Conservation (phyloP, 1,140 invertebrate species). For the Octopus sinensis region DNA sequence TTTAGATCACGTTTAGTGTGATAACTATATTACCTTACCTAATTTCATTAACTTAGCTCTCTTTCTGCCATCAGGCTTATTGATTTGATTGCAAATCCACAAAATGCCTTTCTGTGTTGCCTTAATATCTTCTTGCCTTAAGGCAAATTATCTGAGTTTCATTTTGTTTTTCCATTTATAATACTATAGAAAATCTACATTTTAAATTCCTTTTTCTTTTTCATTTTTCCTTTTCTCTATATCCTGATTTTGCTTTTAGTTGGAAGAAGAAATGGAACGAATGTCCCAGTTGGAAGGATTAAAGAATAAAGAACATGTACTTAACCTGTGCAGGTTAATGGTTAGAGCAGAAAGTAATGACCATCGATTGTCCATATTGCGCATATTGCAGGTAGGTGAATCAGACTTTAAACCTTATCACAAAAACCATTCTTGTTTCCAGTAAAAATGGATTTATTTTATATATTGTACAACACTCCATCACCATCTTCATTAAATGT, state of each 20-base stretch:
- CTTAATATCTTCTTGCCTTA: conserved; percentile 1
- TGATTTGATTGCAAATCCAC: too few species aligned
- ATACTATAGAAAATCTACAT: too few species aligned
- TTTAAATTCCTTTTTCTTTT: too few species aligned
- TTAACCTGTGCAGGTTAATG: conserved; percentile 84
- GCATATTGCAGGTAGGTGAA: conserved; percentile 66
- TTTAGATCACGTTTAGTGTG: too few species aligned
- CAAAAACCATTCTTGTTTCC: neutral
- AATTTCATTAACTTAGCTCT: too few species aligned
- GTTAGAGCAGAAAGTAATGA: conserved; percentile 80
- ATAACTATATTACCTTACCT: too few species aligned
- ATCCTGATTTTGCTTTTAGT: conserved; percentile 32
- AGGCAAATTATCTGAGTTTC: too few species aligned
- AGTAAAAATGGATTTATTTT: neutral
- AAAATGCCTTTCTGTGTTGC: neutral
- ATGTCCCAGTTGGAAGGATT: conserved; percentile 66
- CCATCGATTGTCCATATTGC: conserved; percentile 66
- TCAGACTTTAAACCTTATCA: conserved; percentile 3
- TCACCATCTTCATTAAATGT: too few species aligned
- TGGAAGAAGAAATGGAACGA: conserved; percentile 55
- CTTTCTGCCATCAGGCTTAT: too few species aligned
- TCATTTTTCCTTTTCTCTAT: too few species aligned
- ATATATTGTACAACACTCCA: too few species aligned
- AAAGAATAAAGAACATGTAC: conserved; percentile 82
- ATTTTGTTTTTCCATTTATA: too few species aligned